These are phyloP conservation scores for Meiosimyza platycephala DNA, from an alignment of 2,888 invertebrate species.

Conservation along the genomic window DNA sequence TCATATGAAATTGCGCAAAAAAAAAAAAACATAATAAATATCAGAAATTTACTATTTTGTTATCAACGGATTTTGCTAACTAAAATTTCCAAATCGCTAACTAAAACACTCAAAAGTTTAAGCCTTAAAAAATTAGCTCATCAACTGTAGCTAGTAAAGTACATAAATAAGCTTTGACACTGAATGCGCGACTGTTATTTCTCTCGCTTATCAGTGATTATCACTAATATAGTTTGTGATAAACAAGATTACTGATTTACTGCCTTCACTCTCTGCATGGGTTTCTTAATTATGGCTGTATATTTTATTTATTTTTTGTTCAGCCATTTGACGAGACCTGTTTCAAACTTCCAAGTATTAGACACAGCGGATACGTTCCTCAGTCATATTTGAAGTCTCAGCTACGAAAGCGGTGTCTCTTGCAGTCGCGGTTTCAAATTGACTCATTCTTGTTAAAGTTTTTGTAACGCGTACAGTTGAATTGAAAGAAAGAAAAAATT, in stretches of 20 bases:
- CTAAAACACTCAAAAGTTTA: not conserved
- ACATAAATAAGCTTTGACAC: constrained; percentile 1
- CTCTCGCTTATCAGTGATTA: constrained; percentile 3
- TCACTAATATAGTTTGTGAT: constrained; percentile 1
- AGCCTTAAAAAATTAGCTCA: not conserved
- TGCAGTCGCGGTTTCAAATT: not conserved
- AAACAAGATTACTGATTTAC: constrained; percentile 5
- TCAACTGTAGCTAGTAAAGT: not conserved
- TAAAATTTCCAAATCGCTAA: too few relatives aligned
- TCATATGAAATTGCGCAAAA: too few relatives aligned
- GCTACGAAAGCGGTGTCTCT: constrained; percentile 2
- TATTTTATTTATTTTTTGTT: too few relatives aligned
- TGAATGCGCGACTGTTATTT: not conserved
- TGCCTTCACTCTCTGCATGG: not conserved
- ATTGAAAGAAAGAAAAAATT: not conserved
- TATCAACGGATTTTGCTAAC: too few relatives aligned
- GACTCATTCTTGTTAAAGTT: not conserved
- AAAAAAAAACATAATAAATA: too few relatives aligned
- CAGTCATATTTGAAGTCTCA: constrained; percentile 9
- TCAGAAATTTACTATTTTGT: too few relatives aligned
- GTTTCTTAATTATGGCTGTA: too few relatives aligned
- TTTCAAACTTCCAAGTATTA: too few relatives aligned
- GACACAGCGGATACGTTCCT: not conserved
- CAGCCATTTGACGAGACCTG: too few relatives aligned
- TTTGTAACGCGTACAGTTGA: not conserved